Evolutionary conservation across 2,888 invertebrate species (phyloP), one percentile per base, ranked within the genome.

Genomic region (Ornithoptera priamus): DNA sequence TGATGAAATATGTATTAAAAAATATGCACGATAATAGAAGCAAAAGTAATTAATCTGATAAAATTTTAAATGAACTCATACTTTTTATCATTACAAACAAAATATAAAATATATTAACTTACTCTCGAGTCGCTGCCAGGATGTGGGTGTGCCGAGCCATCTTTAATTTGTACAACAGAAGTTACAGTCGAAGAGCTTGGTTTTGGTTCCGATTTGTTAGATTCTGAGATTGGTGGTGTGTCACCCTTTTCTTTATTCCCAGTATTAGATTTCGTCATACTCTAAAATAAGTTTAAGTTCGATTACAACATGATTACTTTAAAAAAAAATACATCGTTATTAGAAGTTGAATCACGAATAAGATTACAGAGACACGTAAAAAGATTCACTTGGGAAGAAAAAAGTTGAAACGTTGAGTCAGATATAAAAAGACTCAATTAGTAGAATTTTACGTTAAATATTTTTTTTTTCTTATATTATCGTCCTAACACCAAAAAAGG

Each of bases 81-180:
- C 3, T 30, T 30, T 30, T 5, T 30, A 30, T 30, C 3, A 30
- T 30, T 30, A 30, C 5, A 30, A 30, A 30, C 0, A 10, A 57
- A 57, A 5, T 57, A 56, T 59, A 18, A 8, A 70, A 69, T 36
- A 20, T 53, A 42, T 4, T 39, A n/a, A 20, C 56, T 72, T 81
- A 93, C 93, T 81, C 85, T 86, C 4, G 88, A 84, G 74, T 93
- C 92, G 77, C 94, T 94, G 63, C 95, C 95, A 74, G 94, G 84
- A 86, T 95, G 94, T 5, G 94, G 95, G 90, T 96, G 95, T 0
- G 96, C 96, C 1, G 95, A 95, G 17, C 95, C 95, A 79, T 96
- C 96, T 61, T 71, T 75, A 18, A 72, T 71, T 78, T 93, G 93
- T 63, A 88, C 85, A 3, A 76, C 72, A 0, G 76, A 58, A 1